phyloP scores from a whole-genome alignment of 2,888 invertebrate species.

The Dastarcus helophoroides region DNA sequence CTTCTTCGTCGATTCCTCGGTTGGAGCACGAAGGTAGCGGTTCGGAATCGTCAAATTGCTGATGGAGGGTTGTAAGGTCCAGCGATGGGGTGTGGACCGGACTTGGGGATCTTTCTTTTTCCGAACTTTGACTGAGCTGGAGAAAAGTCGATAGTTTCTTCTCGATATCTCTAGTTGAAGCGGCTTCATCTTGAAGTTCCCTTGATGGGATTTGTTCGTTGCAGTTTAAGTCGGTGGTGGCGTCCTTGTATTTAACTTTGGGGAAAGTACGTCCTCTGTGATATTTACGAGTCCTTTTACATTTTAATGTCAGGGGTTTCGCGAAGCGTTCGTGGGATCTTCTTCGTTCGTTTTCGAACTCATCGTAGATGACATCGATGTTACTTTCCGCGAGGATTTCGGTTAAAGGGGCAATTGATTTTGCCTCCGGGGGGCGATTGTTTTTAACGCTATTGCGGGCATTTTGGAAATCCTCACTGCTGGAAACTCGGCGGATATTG shows the following conservation, averaged over 20 bases:
- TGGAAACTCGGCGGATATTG: constrained; percentile 47
- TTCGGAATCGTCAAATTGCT: constrained; percentile 44
- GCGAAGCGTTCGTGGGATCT: constrained; percentile 54
- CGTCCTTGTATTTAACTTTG: constrained; percentile 9
- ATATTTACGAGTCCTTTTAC: constrained; percentile 33
- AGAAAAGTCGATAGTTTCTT: constrained; percentile 21
- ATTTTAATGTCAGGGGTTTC: constrained; percentile 46
- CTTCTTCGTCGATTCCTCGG: constrained; percentile 29
- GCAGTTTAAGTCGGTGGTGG: background rate
- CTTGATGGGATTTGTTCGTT: background rate
- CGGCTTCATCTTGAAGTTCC: constrained; percentile 24
- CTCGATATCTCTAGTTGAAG: constrained; percentile 22
- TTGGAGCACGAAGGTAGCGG: constrained; percentile 34
- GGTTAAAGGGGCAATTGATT: constrained; percentile 26
- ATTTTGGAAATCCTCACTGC: constrained; percentile 49
- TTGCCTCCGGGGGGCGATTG: constrained; percentile 19
- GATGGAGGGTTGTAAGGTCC: constrained; percentile 46
- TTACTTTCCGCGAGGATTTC: constrained; percentile 21
- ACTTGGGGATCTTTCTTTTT: constrained; percentile 32
- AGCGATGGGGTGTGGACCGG: constrained; percentile 34
- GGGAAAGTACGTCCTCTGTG: constrained; percentile 9
- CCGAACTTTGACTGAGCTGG: constrained; percentile 20
- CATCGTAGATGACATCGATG: constrained; percentile 36
- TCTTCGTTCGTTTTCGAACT: constrained; percentile 51
- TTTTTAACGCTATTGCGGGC: constrained; percentile 14